These are phyloP conservation scores for Hetaerina americana DNA, from an alignment of 1,140 invertebrate genomes.

Conservation along the genomic window DNA sequence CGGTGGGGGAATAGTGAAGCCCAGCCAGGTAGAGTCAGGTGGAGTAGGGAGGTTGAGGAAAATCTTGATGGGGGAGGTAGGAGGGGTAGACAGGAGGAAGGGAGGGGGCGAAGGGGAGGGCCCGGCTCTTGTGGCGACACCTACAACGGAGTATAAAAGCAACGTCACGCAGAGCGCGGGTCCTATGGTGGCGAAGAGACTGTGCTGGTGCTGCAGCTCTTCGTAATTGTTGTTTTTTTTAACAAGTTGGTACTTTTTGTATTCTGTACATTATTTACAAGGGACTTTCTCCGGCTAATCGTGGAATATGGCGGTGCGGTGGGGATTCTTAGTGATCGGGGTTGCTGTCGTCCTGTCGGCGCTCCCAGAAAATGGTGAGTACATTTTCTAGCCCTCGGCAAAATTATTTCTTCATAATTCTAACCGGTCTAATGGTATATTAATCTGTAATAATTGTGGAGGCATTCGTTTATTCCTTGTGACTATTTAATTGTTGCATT, in stretches of 20 bases:
- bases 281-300: not conserved
- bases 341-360: not conserved
- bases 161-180: not conserved
- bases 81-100: not conserved
- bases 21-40: not conserved
- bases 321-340: not conserved
- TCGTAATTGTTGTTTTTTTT: not conserved
- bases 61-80: not conserved
- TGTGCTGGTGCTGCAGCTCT: not conserved
- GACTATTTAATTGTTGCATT: too few relatives aligned
- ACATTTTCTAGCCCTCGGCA: too few relatives aligned
- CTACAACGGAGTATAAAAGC: not conserved
- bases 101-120: not conserved
- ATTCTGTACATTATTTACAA: not conserved
- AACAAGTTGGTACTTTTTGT: not conserved
- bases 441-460: too few relatives aligned
- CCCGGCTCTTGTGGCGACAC: not conserved
- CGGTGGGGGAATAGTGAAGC: too few relatives aligned
- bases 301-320: not conserved
- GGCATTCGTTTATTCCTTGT: too few relatives aligned
- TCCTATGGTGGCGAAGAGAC: not conserved
- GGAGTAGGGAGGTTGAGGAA: too few relatives aligned
- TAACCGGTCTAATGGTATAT: too few relatives aligned
- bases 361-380: not conserved
- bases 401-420: too few relatives aligned